phyloP scores from a whole-genome alignment of 92 coral and sea anemone genomes.

The Heteractis magnifica region DNA sequence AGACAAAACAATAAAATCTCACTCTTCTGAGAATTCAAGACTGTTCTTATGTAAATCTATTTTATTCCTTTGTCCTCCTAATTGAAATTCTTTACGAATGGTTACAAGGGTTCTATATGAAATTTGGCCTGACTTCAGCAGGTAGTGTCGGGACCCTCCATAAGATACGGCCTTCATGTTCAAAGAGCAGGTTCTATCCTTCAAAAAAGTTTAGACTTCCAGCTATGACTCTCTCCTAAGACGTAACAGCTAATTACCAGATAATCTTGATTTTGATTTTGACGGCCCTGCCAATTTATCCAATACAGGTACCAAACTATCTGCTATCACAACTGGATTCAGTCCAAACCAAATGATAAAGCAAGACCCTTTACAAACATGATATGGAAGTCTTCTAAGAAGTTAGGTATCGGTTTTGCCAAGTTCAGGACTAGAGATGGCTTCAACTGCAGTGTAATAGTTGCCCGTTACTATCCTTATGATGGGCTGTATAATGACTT shows the following conservation, averaged over 20 bases:
- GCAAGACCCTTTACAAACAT: conserved; percentile 79
- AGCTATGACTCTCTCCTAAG: no score
- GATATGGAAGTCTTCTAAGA: conserved; percentile 65
- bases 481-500: conserved; percentile 40
- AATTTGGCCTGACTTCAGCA: no score
- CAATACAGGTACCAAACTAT: conserved; percentile 81
- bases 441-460: conserved; percentile 69
- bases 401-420: conserved; percentile 81
- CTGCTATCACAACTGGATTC: conserved; percentile 74
- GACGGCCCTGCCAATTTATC: not conserved
- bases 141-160: not conserved
- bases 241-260: not conserved
- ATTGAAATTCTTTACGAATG: no score
- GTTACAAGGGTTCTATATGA: not conserved
- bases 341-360: conserved; percentile 36
- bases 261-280: not conserved
- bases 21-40: no score
- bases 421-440: conserved; percentile 50
- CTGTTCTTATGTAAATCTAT: no score
- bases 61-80: no score
- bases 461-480: conserved; percentile 82
- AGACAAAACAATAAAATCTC: no score
- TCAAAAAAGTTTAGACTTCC: no score
- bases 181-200: no score
- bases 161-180: not conserved